Base-by-base conservation (phyloP, 2,888 invertebrate species). In the Campoplex nolae region DNA sequence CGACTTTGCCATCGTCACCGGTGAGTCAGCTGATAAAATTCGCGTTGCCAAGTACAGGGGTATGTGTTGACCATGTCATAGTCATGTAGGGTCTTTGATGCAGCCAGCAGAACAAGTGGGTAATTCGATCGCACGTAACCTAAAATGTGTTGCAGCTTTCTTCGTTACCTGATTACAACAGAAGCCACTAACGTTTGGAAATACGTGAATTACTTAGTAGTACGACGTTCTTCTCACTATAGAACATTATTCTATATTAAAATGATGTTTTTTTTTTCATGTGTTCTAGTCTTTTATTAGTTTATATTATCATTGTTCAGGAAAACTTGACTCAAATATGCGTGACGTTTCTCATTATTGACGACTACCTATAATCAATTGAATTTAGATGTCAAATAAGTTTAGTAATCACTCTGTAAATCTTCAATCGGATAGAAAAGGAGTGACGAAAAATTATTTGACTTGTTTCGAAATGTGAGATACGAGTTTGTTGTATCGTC, bases 1-100 rank as follows among this genome's bases (percentile, higher is more conserved):
- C 23, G 56, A 68, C 75, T n/a, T 82, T 58, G 68, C 76, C 76
- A 67, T 78, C 82, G 62, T 54, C 68, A 75, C 38, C 75, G 74
- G 68, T 68, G 73, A 80, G 28, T 51, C 11, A 23, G n/a, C 67
- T 45, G 65, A 68, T 74, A 48, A 75, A 82, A 67, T 82, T 56
- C 8, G 32, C 42, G 45, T 68, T 51, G 18, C 28, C 45, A 67
- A 51, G 51, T 73, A 7, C 23, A 28, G 16, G n/a, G n/a, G 13
- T 62, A n/a, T 35, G 62, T 70, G 70, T 79, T 48, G 35, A 3
- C 67, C 54, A 62, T 80, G 79, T 84, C 70, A 75, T 75, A 68
- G 75, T 45, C 16, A 68, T 8, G 38, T 58, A 51, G 35, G 23
- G 38, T 62, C 79, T 84, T 67, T 84, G 78, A 79, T 68, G 74